phyloP scores from a whole-genome alignment of 2,888 invertebrate species.

The Gari tellinella region DNA sequence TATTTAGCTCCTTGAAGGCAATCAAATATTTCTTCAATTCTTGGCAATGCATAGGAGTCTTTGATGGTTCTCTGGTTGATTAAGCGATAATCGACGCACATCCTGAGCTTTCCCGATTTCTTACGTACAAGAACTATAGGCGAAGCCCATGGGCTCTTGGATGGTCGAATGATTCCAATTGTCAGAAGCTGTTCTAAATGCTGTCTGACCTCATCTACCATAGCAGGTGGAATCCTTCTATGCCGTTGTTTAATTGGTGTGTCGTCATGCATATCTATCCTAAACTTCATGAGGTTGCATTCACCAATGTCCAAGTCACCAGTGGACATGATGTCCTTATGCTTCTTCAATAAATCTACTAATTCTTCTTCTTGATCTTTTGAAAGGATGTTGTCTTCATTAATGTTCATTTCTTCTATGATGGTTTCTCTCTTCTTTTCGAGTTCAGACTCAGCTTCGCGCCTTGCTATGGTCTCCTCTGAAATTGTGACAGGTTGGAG shows the following conservation, averaged over 20 bases:
- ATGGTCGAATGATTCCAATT: conserved; percentile 2
- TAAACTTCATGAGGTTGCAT: conserved; percentile 12
- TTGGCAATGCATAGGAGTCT: conserved; percentile 11
- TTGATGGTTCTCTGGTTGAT: too few relatives aligned
- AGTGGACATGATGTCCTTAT: conserved; percentile 29
- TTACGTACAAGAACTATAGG: conserved; percentile 39
- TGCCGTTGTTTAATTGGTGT: conserved; percentile 22
- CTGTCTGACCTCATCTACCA: conserved; percentile 19
- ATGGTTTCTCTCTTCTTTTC: not conserved
- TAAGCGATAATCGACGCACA: conserved; percentile 22
- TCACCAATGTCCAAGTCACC: conserved; percentile 33
- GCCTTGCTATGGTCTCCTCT: not conserved
- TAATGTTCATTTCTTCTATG: not conserved
- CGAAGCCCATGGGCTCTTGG: conserved; percentile 13
- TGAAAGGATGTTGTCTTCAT: not conserved
- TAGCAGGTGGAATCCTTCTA: conserved; percentile 13
- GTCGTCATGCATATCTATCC: conserved; percentile 6
- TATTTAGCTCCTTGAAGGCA: conserved; percentile 9
- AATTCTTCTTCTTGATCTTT: not conserved
- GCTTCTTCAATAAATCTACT: not conserved
- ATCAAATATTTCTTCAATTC: conserved; percentile 22
- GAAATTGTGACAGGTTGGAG: conserved; percentile 27
- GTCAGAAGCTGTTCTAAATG: conserved; percentile 57
- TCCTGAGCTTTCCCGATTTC: conserved; percentile 14
- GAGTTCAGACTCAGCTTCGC: too few relatives aligned